These are phyloP conservation scores for Hydrolagus affinis DNA, from an alignment of 2,113 vertebrate species.

Conservation along the genomic window DNA sequence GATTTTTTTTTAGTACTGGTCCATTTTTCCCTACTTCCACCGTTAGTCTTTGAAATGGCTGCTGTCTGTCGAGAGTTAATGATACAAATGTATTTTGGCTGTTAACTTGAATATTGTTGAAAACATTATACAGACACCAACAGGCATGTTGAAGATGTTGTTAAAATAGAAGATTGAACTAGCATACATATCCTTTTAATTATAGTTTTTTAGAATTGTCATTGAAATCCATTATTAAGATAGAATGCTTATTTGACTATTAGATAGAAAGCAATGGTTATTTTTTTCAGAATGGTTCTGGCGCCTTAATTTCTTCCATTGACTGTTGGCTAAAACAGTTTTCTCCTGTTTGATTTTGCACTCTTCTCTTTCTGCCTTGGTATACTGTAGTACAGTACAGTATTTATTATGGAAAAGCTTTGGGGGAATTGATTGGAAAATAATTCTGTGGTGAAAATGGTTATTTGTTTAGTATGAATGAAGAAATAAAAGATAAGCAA, in stretches of 20 bases:
- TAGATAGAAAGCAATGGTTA: background rate
- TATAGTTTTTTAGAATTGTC: too few species aligned
- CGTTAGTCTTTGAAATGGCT: too few species aligned
- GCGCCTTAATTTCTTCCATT: background rate
- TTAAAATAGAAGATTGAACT: background rate
- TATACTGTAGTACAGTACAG: background rate
- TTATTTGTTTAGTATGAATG: background rate
- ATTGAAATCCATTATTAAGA: too few species aligned
- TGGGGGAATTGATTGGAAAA: background rate
- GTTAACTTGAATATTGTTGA: background rate
- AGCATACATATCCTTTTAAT: too few species aligned
- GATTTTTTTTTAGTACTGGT: too few species aligned
- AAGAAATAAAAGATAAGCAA: background rate
- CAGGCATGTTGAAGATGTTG: background rate
- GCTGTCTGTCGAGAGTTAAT: too few species aligned
- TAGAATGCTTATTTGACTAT: background rate
- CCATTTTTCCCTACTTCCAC: too few species aligned
- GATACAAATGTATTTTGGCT: background rate
- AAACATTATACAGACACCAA: too few species aligned
- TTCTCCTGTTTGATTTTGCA: background rate
- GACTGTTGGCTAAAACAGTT: background rate
- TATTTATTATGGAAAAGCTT: background rate
- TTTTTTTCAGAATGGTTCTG: background rate
- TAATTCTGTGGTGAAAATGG: too few species aligned
- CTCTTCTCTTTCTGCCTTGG: background rate